A percentile compares a stretch with the other conserved stretches of the same genome.
Conservation (phyloP, 2,888 invertebrate genomes). For the Acleris literana region DNA sequence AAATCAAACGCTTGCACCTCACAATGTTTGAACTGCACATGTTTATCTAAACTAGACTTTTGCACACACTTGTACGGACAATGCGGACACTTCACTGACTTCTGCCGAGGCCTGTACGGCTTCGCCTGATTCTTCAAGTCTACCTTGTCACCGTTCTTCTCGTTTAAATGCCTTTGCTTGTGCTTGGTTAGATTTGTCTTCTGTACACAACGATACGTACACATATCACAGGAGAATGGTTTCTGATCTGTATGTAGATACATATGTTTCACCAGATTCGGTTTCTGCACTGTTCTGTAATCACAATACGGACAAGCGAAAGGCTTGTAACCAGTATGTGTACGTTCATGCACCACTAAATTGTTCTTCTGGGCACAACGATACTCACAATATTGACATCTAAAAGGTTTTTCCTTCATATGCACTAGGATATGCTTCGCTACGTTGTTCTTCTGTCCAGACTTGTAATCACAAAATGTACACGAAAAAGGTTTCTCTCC, state of each 20-base stretch:
- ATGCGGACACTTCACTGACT: slow-evolving; percentile 70
- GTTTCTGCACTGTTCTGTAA: slow-evolving; percentile 78
- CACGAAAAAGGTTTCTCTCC: slow-evolving; percentile 79
- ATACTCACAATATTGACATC: slow-evolving; percentile 79
- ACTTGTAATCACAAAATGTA: slow-evolving; percentile 78
- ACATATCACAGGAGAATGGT: slow-evolving; percentile 77
- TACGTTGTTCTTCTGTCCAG: slow-evolving; percentile 79
- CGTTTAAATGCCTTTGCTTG: slow-evolving; percentile 74
- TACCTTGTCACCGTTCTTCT: slow-evolving; percentile 62
- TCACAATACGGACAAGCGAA: slow-evolving; percentile 79
- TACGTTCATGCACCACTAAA: slow-evolving; percentile 76
- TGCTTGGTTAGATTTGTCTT: slow-evolving; percentile 79
- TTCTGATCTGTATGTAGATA: slow-evolving; percentile 79
- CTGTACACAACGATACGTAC: slow-evolving; percentile 76
- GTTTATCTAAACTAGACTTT: slow-evolving; percentile 76
- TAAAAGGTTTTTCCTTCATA: slow-evolving; percentile 79
- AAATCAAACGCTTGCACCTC: slow-evolving; percentile 43
- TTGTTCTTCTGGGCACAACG: slow-evolving; percentile 80
- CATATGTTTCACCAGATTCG: slow-evolving; percentile 80
- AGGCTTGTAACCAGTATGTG: slow-evolving; percentile 79
- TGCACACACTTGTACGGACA: slow-evolving; percentile 76
- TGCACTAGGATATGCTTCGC: slow-evolving; percentile 80
- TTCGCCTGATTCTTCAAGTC: slow-evolving; percentile 62
- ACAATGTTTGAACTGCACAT: slow-evolving; percentile 70
- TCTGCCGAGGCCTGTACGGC: slow-evolving; percentile 72